A percentile compares a stretch with the other conserved stretches of the same genome.
phyloP scores from a whole-genome alignment of 2,113 vertebrate species.

The Microcebus ravelobensis region DNA sequence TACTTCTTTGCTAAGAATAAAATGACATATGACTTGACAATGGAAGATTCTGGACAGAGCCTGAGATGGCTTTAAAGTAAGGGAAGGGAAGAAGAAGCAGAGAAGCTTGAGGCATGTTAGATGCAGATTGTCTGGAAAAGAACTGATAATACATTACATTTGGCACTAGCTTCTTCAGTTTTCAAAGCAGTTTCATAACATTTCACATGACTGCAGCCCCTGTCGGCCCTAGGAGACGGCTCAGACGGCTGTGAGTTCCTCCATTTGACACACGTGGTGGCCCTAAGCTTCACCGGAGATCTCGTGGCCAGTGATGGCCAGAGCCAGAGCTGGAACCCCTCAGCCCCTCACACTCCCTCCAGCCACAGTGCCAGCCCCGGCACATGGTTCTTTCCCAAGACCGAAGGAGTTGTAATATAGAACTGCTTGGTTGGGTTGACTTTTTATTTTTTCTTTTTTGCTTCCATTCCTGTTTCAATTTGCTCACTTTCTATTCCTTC shows the following conservation, averaged over 20 bases:
- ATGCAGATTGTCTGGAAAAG: neutral
- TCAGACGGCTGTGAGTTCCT: neutral
- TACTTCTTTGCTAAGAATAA: neutral
- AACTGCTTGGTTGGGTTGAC: neutral
- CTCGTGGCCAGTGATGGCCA: neutral
- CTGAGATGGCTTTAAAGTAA: neutral
- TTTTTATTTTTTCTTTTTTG: conserved; percentile 68
- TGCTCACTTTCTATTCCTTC: conserved; percentile 71
- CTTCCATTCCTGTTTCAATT: conserved; percentile 68
- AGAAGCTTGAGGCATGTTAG: neutral
- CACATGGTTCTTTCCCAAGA: neutral
- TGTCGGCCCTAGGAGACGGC: neutral
- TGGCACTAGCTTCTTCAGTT: neutral
- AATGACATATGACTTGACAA: neutral
- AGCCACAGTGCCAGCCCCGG: neutral
- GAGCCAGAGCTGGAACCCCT: neutral
- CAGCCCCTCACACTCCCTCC: neutral
- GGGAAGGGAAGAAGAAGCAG: neutral
- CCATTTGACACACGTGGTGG: neutral
- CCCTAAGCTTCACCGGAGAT: neutral
- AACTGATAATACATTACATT: neutral
- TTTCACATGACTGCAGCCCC: neutral
- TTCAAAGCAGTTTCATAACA: neutral
- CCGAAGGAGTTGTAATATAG: neutral
- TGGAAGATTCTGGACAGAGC: neutral